Evolutionary conservation across 2,888 invertebrate genomes (phyloP), one percentile per base, ranked within the genome.

Genomic region (Acronicta psi): DNA sequence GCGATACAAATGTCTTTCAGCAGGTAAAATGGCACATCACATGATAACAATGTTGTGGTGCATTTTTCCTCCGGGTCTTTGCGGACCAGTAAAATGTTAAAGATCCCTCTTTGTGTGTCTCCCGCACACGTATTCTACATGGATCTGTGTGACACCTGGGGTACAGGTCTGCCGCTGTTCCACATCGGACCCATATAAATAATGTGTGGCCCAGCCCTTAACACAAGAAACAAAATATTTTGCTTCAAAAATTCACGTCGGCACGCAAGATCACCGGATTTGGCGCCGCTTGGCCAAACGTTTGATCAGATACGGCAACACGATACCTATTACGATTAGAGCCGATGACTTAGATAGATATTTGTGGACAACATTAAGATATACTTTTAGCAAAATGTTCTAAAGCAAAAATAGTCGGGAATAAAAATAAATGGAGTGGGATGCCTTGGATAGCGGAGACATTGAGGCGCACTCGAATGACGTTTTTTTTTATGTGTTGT

Each of bases 271-370:
- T 67, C 36, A 1, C 50, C 41, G 37, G 66, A 69, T 69, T 57
- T 44, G 47, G 58, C n/a, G 50, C 23, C n/a, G 46, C 45, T 62
- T 56, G 56, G 46, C 42, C 63, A 59, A 71, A 67, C 50, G 51
- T 63, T 63, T 34, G 54, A 67, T 71, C 72, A 57, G 59, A 71
- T 70, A 70, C 50, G 53, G 53, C 53, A 53, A 67, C 50, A 41
- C 40, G 57, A 61, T 46, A 17, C 44, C 29, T 11, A 29, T 29
- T 36, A 16, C 44, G 49, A 54, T 59, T 45, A 62, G 25, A 59
- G 10, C n/a, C 17, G 68, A 70, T 71, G 71, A 69, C 60, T 70
- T 57, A 57, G 20, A 47, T 69, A 64, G 60, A 69, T 69, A 65
- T 36, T 59, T 56, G 31, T 38, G 43, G 47, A 17, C 36, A 43